Base-by-base conservation (phyloP, 2,113 vertebrate genomes). In the Heliornis fulica region DNA sequence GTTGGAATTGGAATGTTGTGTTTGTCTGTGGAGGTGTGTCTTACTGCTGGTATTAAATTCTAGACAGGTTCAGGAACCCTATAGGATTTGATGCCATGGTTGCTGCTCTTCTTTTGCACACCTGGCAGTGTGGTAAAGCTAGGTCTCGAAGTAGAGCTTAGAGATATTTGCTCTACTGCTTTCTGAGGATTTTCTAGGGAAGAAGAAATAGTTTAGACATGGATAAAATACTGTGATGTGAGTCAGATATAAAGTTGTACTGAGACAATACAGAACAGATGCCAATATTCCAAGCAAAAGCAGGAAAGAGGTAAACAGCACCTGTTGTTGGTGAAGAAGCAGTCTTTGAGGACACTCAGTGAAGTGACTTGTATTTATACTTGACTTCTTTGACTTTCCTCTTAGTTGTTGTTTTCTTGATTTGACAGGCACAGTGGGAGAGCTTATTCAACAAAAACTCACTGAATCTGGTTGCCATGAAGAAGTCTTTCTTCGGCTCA, bases 401-500 rank as follows among this genome's bases (percentile, higher is more conserved):
- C 41, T 64, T 95, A 77, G 72, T n/a, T 66, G 31, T 64, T 70
- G 25, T 75, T 77, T 70, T 88, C 32, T 54, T 92, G 75, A 23
- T 86, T 95, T 93, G 61, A 50, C 96, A 99, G 99, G 97, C 94
- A 4, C 98, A 99, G 91, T 99, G 99, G 99, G 97, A 99, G 94
- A 88, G 86, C 26, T 93, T 98, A 32, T 98, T 99, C 83, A 92
- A 96, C 12, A 96, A 96, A 80, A 87, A 96, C 4, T 97, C 98
- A 1, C 91, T 99, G 63, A 95, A 22, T 65, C 68, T 99, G 53
- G 98, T 99, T 80, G 97, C 98, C 50, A 64, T 97, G 81, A 99
- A 98, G 96, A 98, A 94, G 69, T 99, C 99, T 0, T 99, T 98
- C 93, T 99, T 99, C 7, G 99, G 99, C 75, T 99, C 99, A 0